Evolutionary conservation across 2,888 invertebrate genomes (phyloP).

Genomic region (Andrena praecox): DNA sequence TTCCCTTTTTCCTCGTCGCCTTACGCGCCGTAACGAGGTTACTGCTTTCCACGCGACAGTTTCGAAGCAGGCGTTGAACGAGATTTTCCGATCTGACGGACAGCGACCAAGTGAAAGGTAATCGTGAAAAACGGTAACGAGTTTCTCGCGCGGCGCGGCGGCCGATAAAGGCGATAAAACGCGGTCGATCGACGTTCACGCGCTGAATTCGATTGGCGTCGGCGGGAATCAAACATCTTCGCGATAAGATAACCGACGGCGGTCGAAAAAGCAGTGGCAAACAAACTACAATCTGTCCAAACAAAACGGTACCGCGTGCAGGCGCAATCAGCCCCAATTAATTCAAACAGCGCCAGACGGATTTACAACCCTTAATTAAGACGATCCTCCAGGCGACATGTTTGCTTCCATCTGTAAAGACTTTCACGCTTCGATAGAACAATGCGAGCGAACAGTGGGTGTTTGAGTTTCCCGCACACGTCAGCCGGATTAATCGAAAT

Average conservation of each 20-base stretch:
- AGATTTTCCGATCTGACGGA: constrained; percentile 57
- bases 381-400: no score
- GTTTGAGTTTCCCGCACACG: not conserved
- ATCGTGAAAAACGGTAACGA: constrained; percentile 57
- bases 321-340: not conserved
- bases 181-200: constrained; percentile 30
- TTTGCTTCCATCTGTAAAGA: no score
- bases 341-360: not conserved
- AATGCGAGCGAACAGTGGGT: not conserved
- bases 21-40: constrained; percentile 53
- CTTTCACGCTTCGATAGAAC: no score
- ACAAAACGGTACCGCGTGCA: not conserved
- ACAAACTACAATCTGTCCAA: not conserved
- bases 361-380: no score
- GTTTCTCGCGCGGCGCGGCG: constrained; percentile 39
- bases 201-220: constrained; percentile 21
- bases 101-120: constrained; percentile 59
- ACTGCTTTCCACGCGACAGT: constrained; percentile 57
- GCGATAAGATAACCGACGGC: constrained; percentile 32
- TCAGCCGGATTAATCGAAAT: not conserved
- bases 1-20: not conserved
- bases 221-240: constrained; percentile 28
- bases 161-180: constrained; percentile 53
- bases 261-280: not conserved
- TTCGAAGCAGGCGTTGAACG: constrained; percentile 45